Conservation (phyloP, 2,888 invertebrate genomes). For the Plagodis pulveraria region DNA sequence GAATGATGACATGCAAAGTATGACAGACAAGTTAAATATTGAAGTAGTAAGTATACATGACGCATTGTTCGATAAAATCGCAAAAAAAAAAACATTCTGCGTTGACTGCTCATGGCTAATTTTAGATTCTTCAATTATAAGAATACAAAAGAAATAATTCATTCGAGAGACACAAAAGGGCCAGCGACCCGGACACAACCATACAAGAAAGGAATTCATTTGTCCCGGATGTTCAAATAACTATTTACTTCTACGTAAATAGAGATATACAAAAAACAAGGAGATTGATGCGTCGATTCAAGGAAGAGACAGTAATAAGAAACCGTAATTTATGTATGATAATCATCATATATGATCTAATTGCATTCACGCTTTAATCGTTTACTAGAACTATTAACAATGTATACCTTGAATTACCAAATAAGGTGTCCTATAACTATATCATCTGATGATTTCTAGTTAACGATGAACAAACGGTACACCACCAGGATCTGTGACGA, state of each 20-base stretch:
- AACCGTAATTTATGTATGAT: constrained; percentile 21
- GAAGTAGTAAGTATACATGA: constrained; percentile 41
- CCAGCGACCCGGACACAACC: constrained; percentile 57
- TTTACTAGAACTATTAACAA: constrained; percentile 26
- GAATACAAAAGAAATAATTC: constrained; percentile 37
- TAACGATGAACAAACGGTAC: constrained; percentile 51
- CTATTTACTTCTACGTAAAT: constrained; percentile 36
- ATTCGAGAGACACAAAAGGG: constrained; percentile 41
- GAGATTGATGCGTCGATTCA: constrained; percentile 34
- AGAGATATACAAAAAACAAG: constrained; percentile 26
- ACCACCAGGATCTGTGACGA: constrained; percentile 43
- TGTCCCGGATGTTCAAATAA: constrained; percentile 42
- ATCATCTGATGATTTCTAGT: constrained; percentile 47
- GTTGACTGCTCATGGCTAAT: constrained; percentile 39
- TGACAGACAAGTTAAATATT: constrained; percentile 46
- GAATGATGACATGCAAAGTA: constrained; percentile 56
- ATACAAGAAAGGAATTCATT: constrained; percentile 43
- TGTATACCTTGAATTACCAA: constrained; percentile 23
- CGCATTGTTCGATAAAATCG: constrained; percentile 38
- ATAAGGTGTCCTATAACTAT: constrained; percentile 29
- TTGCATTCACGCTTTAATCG: constrained; percentile 41
- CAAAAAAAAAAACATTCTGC: constrained; percentile 22
- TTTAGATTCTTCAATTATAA: constrained; percentile 35
- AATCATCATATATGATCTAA: constrained; percentile 32
- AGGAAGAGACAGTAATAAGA: constrained; percentile 33